phyloP scores from a whole-genome alignment of 2,888 invertebrate genomes.

The Caenorhabditis zanzibari region DNA sequence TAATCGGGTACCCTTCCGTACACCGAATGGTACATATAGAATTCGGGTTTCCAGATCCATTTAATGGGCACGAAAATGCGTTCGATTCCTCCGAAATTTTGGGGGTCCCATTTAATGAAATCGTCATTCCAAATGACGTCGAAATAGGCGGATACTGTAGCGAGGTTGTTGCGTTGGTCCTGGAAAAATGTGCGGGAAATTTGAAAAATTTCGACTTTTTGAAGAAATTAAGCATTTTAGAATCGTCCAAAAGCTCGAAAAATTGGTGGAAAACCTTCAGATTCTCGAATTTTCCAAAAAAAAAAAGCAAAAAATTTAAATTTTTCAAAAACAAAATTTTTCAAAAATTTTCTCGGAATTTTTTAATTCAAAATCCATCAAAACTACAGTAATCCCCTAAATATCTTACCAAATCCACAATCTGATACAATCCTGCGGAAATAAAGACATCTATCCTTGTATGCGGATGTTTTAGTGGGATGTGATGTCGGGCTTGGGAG shows the following conservation, averaged over 20 bases:
- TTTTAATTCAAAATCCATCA: too few relatives aligned
- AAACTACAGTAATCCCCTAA: too few relatives aligned
- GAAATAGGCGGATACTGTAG: slow-evolving; percentile 83
- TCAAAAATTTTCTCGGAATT: too few relatives aligned
- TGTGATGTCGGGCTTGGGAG: slow-evolving; percentile 67
- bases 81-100: slow-evolving; percentile 74
- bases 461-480: slow-evolving; percentile 71
- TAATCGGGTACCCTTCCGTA: slow-evolving; percentile 81
- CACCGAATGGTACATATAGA: slow-evolving; percentile 83
- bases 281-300: background rate
- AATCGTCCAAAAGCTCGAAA: too few relatives aligned
- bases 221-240: too few relatives aligned
- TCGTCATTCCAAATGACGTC: slow-evolving; percentile 82
- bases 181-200: slow-evolving; percentile 56
- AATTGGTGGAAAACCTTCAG: too few relatives aligned
- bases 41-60: slow-evolving; percentile 83
- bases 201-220: background rate
- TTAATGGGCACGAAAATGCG: slow-evolving; percentile 80
- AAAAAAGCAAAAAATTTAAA: too few relatives aligned
- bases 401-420: slow-evolving; percentile 81
- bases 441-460: slow-evolving; percentile 79
- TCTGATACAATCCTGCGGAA: slow-evolving; percentile 81
- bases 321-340: too few relatives aligned
- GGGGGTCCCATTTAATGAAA: slow-evolving; percentile 79
- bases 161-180: slow-evolving; percentile 83